Conservation (phyloP, 2,113 vertebrate species). For the Aspiorhynchus laticeps region DNA sequence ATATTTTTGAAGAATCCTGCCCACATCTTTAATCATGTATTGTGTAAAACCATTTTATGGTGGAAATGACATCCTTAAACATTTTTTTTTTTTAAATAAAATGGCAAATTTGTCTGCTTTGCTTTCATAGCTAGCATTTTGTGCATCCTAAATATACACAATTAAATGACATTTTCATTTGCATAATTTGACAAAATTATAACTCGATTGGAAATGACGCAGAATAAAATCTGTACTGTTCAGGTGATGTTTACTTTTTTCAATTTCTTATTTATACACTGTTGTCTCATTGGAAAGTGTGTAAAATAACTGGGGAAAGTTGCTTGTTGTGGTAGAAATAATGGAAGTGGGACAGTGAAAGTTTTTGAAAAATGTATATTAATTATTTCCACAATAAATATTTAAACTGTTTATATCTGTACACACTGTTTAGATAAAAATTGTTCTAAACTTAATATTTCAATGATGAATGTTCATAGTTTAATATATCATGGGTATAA, state of each 20-base stretch:
- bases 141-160: neutral
- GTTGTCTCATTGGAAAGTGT: neutral
- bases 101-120: neutral
- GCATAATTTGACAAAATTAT: neutral
- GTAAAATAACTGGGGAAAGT: neutral
- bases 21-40: no score
- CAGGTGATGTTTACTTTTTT: neutral
- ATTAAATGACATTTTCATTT: neutral
- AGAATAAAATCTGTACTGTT: neutral
- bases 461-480: neutral
- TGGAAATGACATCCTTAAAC: no score
- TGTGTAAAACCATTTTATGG: no score
- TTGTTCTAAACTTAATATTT: neutral
- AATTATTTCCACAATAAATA: neutral
- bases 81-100: neutral
- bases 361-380: neutral
- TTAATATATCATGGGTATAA: neutral
- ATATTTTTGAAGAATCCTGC: no score
- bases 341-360: neutral
- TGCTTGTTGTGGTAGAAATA: neutral
- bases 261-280: neutral
- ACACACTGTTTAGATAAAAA: neutral
- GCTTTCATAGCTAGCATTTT: neutral
- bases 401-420: neutral
- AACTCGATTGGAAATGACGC: neutral